Conservation (phyloP, 2,888 invertebrate species). For the Noctua janthina region DNA sequence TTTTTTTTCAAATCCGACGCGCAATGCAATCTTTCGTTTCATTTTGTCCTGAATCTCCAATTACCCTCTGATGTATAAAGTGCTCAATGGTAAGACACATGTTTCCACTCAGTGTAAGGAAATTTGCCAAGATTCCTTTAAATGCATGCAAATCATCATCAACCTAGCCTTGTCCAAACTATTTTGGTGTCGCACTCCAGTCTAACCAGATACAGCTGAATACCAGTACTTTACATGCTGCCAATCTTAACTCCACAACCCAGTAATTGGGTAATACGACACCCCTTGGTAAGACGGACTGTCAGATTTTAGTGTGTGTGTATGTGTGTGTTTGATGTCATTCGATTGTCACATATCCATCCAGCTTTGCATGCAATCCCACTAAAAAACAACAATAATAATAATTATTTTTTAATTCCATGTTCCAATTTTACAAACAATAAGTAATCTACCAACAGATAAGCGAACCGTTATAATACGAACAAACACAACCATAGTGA, state of each 20-base stretch:
- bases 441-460: constrained; percentile 8
- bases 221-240: neutral
- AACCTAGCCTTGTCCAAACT: too few species aligned
- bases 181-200: too few species aligned
- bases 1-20: neutral
- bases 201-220: neutral
- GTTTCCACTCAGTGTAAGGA: neutral
- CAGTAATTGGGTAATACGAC: neutral
- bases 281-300: neutral
- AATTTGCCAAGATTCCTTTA: too few species aligned
- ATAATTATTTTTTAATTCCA: neutral
- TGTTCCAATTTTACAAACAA: neutral
- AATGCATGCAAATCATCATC: too few species aligned
- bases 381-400: neutral
- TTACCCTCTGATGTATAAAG: neutral
- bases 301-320: neutral
- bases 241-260: neutral
- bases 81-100: neutral
- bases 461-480: constrained; percentile 33
- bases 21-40: neutral
- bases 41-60: too few species aligned
- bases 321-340: neutral
- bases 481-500: constrained; percentile 52
- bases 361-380: neutral
- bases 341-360: neutral